Conservation (phyloP, 2,888 invertebrate species). For the Lissonota sp. region DNA sequence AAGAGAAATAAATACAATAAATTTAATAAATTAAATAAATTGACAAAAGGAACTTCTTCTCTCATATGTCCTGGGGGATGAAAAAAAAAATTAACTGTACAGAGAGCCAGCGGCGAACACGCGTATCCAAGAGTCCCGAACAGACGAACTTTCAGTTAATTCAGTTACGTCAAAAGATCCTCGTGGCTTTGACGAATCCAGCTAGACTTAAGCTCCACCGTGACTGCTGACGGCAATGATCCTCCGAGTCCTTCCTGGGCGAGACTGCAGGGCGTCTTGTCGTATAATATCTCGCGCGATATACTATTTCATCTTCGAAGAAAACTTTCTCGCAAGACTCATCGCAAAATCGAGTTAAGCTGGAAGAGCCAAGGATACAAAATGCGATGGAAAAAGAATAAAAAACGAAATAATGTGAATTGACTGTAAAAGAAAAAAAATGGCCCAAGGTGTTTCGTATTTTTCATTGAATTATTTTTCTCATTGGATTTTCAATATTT, state of each 20-base stretch:
- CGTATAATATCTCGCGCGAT: neutral
- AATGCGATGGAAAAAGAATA: neutral
- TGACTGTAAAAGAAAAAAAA: too few relatives aligned
- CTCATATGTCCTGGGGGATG: too few relatives aligned
- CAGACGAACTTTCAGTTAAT: slow-evolving; percentile 51
- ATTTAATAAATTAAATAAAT: too few relatives aligned
- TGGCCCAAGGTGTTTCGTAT: too few relatives aligned
- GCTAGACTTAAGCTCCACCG: neutral
- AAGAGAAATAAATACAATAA: too few relatives aligned
- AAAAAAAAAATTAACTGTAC: too few relatives aligned
- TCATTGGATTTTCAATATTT: too few relatives aligned
- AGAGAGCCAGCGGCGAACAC: neutral
- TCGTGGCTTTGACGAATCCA: slow-evolving; percentile 31
- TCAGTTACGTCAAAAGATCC: slow-evolving; percentile 38
- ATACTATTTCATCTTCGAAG: slow-evolving; percentile 1
- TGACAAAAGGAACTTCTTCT: too few relatives aligned
- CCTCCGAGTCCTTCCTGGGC: neutral
- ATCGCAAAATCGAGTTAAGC: neutral
- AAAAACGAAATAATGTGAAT: neutral
- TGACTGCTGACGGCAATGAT: slow-evolving; percentile 17
- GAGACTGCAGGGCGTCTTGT: neutral
- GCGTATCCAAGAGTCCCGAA: neutral
- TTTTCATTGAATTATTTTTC: too few relatives aligned
- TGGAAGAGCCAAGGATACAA: neutral
- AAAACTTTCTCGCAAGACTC: neutral